Evolutionary conservation across 2,888 invertebrate species (phyloP).

Genomic region (Euzophera pinguis): DNA sequence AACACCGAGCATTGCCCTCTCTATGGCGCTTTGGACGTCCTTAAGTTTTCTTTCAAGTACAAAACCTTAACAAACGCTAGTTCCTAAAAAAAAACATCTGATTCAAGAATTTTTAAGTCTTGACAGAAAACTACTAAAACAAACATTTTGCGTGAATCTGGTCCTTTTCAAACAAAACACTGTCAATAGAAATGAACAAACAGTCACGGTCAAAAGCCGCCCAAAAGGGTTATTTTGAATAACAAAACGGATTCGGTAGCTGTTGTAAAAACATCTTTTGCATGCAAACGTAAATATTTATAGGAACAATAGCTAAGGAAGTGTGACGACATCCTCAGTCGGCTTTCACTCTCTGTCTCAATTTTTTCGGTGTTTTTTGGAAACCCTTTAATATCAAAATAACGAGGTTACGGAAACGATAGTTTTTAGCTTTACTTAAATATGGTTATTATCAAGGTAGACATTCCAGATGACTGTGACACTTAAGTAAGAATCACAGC

Average conservation of each 20-base stretch:
- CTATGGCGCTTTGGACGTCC: too few relatives aligned
- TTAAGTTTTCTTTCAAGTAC: too few relatives aligned
- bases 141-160: background rate
- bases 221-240: conserved; percentile 71
- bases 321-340: conserved; percentile 64
- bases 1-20: too few relatives aligned
- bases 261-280: conserved; percentile 72
- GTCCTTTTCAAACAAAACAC: conserved; percentile 1
- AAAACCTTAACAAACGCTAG: too few relatives aligned
- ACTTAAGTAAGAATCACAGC: too few relatives aligned
- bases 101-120: background rate
- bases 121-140: background rate
- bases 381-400: conserved; percentile 36
- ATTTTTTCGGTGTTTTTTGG: conserved; percentile 56
- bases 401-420: background rate
- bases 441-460: too few relatives aligned
- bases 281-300: conserved; percentile 76
- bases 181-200: conserved; percentile 51
- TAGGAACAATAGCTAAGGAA: conserved; percentile 59
- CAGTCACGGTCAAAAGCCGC: conserved; percentile 51
- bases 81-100: too few relatives aligned
- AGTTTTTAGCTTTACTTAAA: too few relatives aligned
- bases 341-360: conserved; percentile 64
- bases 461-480: too few relatives aligned
- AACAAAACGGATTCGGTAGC: conserved; percentile 71